Conservation (phyloP, 2,888 invertebrate species). For the Ichneumon xanthorius region DNA sequence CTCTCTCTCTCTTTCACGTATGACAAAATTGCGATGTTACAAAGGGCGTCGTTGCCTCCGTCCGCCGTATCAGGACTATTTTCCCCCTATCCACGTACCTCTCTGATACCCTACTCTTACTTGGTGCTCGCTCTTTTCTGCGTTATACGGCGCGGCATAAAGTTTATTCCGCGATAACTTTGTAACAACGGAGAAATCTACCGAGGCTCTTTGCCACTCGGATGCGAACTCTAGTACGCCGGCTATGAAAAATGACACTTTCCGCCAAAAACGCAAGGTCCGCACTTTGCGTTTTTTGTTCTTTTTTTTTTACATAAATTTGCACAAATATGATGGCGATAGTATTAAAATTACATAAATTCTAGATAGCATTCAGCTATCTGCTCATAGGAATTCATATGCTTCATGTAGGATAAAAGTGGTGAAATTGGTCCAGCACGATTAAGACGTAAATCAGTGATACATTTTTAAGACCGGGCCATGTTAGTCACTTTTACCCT, state of each 20-base stretch:
- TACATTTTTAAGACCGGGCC: no score
- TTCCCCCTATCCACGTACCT: slow-evolving; percentile 26
- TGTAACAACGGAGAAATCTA: slow-evolving; percentile 26
- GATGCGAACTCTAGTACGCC: neutral
- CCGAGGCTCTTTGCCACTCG: slow-evolving; percentile 38
- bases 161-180: slow-evolving; percentile 47
- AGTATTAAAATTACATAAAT: neutral
- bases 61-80: slow-evolving; percentile 25
- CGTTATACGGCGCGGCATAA: slow-evolving; percentile 42
- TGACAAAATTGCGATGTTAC: slow-evolving; percentile 64
- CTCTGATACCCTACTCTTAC: slow-evolving; percentile 15
- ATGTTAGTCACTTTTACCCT: neutral
- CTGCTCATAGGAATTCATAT: neutral
- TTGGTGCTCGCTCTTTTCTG: slow-evolving; percentile 28
- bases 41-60: slow-evolving; percentile 52
- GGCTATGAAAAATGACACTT: neutral
- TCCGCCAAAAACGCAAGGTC: neutral
- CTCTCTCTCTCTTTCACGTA: slow-evolving; percentile 17
- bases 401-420: neutral
- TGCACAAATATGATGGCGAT: neutral
- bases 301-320: neutral
- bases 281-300: neutral
- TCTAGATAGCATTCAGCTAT: neutral
- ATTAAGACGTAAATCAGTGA: neutral
- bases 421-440: neutral